phyloP scores from a whole-genome alignment of 2,113 vertebrate genomes.

The Strix uralensis region DNA sequence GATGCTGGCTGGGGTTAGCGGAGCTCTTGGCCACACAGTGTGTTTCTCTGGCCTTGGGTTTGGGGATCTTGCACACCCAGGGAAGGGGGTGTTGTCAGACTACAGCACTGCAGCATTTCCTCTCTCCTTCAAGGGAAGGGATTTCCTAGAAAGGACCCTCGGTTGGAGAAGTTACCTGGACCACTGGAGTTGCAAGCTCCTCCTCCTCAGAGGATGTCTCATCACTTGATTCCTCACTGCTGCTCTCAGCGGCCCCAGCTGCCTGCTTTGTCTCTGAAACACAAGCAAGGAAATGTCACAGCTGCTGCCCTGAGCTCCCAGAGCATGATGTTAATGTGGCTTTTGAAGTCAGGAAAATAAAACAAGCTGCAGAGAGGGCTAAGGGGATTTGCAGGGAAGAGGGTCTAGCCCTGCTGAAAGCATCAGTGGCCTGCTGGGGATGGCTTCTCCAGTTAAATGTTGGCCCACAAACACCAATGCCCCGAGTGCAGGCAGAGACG shows the following conservation, averaged over 20 bases:
- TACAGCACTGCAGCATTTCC: neutral
- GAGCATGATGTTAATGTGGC: neutral
- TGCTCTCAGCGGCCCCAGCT: conserved; percentile 23
- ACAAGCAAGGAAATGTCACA: neutral
- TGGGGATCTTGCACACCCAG: neutral
- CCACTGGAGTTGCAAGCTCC: neutral
- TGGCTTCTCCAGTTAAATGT: neutral
- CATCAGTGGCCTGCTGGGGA: neutral
- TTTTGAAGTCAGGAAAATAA: conserved; percentile 2
- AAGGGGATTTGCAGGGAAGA: neutral
- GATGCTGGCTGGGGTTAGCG: neutral
- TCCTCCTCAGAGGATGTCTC: conserved; percentile 66
- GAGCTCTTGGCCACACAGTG: neutral
- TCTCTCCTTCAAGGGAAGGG: neutral
- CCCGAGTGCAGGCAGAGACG: rapidly evolving
- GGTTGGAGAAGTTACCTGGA: conserved; percentile 65
- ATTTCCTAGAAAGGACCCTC: neutral
- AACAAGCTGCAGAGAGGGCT: neutral
- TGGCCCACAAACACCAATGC: neutral
- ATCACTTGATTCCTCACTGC: conserved; percentile 73
- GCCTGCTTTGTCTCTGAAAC: conserved; percentile 47
- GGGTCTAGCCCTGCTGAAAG: neutral
- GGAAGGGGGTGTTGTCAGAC: neutral
- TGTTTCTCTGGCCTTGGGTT: neutral
- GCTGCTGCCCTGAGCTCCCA: neutral